Conservation (phyloP, 2,888 invertebrate genomes). For the Hyposoter dolosus region DNA sequence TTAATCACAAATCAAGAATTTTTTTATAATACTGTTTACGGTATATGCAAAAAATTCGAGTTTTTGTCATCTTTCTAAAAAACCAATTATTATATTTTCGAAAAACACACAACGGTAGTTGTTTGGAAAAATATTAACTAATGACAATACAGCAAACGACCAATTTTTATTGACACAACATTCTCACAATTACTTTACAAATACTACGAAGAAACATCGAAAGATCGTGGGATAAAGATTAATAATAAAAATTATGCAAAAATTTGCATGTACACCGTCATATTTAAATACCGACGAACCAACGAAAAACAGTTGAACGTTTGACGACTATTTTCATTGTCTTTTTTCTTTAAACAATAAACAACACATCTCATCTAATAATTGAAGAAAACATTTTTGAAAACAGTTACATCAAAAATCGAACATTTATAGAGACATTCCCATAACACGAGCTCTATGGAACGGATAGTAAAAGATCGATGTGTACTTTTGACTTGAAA, state of each 20-base stretch:
- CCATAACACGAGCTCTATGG: not conserved
- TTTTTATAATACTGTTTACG: not conserved
- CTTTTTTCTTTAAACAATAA: not conserved
- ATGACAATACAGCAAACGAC: not conserved
- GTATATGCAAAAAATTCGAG: not conserved
- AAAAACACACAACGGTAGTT: not conserved
- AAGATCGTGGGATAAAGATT: not conserved
- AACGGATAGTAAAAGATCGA: not conserved
- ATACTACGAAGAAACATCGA: constrained; percentile 1
- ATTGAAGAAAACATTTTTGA: not conserved
- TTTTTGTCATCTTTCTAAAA: not conserved
- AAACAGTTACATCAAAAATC: not conserved
- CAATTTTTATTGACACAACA: not conserved
- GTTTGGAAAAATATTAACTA: not conserved
- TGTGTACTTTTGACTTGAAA: not conserved
- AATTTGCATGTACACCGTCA: not conserved
- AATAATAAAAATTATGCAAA: not conserved
- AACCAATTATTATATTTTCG: not conserved
- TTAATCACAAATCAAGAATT: not conserved
- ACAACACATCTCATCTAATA: not conserved
- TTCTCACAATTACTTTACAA: not conserved
- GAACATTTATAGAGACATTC: constrained; percentile 18
- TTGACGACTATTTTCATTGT: not conserved
- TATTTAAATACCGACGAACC: not conserved
- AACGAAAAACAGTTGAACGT: not conserved